A percentile compares a stretch with the other conserved stretches of the same genome.
phyloP scores from a whole-genome alignment of 2,797 vertebrate species.

The Helicolenus hilgendorfi region DNA sequence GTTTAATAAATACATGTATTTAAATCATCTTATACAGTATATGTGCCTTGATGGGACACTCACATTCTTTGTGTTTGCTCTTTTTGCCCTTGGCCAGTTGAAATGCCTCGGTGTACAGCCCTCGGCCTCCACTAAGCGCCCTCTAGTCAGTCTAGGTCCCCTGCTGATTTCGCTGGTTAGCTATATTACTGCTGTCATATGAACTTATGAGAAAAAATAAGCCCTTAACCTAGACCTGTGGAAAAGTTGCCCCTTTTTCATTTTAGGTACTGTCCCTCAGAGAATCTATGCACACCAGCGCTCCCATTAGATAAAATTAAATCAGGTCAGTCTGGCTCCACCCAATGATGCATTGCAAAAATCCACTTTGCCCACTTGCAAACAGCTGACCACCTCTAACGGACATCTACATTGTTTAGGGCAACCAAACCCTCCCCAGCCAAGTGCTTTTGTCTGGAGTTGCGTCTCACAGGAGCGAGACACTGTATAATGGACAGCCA shows the following conservation, averaged over 20 bases:
- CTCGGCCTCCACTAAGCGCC: background rate
- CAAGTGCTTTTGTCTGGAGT: background rate
- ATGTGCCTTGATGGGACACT: slow-evolving; percentile 6
- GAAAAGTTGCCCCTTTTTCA: slow-evolving; percentile 5
- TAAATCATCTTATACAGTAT: slow-evolving; percentile 1
- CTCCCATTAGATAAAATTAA: slow-evolving; percentile 48
- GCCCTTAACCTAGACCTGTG: background rate
- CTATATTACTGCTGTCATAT: slow-evolving; percentile 16
- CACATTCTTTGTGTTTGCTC: background rate
- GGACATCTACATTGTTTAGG: background rate
- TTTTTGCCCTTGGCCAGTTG: slow-evolving; percentile 22
- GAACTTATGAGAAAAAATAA: slow-evolving; percentile 13
- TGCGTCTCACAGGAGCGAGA: background rate
- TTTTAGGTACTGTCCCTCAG: slow-evolving; percentile 17
- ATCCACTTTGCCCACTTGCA: background rate
- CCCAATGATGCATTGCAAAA: slow-evolving; percentile 27
- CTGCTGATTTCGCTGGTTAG: slow-evolving; percentile 4
- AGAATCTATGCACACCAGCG: slow-evolving; percentile 7
- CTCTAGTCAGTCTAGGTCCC: background rate
- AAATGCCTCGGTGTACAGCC: background rate
- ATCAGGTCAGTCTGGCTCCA: slow-evolving; percentile 56
- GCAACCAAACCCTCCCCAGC: background rate
- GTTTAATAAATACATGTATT: slow-evolving; percentile 5
- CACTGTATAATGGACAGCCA: background rate
- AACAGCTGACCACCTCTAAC: slow-evolving; percentile 9